Conservation (phyloP, 2,113 vertebrate genomes). For the Centropus bengalensis region DNA sequence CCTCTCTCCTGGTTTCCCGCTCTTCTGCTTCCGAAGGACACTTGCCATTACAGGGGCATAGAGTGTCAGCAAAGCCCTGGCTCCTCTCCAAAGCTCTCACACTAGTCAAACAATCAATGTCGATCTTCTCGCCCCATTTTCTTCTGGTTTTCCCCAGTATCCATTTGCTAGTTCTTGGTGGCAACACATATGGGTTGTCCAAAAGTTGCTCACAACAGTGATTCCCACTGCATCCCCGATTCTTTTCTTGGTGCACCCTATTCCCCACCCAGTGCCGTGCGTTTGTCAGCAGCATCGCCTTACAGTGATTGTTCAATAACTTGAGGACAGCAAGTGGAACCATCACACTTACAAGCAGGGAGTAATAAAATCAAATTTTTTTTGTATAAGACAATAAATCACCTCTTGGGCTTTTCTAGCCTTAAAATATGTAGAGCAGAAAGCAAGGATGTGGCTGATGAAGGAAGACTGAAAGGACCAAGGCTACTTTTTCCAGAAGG, state of each 20-base stretch:
- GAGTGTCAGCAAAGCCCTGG: accelerated
- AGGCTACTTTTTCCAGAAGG: not conserved
- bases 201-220: not conserved
- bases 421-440: not conserved
- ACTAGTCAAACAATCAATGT: not conserved
- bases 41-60: not conserved
- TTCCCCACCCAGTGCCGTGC: accelerated
- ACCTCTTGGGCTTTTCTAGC: not conserved
- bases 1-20: not conserved
- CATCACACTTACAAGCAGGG: not conserved
- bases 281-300: not conserved
- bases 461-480: not conserved
- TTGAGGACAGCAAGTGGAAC: not conserved
- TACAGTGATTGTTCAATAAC: not conserved
- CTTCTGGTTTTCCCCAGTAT: not conserved
- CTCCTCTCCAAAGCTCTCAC: not conserved
- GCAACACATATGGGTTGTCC: not conserved
- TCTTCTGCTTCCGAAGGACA: not conserved
- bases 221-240: not conserved
- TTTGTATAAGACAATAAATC: constrained; percentile 1
- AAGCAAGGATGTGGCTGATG: not conserved
- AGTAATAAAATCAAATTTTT: not conserved
- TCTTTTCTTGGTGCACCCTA: not conserved
- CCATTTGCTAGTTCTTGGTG: not conserved
- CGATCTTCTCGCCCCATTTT: not conserved